phyloP scores from a whole-genome alignment of 2,888 invertebrate genomes.

The Hyposoter didymator region DNA sequence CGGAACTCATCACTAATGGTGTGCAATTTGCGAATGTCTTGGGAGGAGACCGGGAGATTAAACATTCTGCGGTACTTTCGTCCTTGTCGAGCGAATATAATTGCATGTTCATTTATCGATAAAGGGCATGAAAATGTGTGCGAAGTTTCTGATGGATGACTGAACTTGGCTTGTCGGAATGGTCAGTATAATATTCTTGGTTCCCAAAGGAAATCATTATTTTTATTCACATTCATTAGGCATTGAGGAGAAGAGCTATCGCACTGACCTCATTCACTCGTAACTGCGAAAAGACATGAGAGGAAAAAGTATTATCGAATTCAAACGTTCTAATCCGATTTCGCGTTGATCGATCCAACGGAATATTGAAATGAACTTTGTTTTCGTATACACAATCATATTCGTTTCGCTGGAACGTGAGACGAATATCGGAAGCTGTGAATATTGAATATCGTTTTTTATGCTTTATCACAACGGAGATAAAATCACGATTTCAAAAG shows the following conservation, averaged over 20 bases:
- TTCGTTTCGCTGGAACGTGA: neutral
- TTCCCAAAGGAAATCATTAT: neutral
- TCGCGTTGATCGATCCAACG: neutral
- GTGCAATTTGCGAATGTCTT: constrained; percentile 40
- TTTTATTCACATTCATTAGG: neutral
- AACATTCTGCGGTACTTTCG: neutral
- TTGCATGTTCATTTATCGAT: constrained; percentile 1
- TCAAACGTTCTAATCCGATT: neutral
- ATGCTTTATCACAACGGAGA: neutral
- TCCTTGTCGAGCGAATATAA: constrained; percentile 1
- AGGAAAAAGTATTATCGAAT: neutral
- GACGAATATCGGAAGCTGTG: neutral
- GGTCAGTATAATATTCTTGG: neutral
- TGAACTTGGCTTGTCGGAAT: neutral
- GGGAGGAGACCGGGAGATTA: neutral
- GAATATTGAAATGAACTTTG: neutral
- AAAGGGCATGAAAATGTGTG: neutral
- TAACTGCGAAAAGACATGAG: neutral
- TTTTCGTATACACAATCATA: neutral
- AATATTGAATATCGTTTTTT: neutral
- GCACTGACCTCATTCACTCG: neutral
- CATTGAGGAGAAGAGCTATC: neutral
- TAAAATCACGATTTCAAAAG: neutral
- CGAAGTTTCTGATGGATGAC: neutral
- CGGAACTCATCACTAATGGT: constrained; percentile 48